phyloP scores from a whole-genome alignment of 2,888 invertebrate species.

The Thymelicus sylvestris region DNA sequence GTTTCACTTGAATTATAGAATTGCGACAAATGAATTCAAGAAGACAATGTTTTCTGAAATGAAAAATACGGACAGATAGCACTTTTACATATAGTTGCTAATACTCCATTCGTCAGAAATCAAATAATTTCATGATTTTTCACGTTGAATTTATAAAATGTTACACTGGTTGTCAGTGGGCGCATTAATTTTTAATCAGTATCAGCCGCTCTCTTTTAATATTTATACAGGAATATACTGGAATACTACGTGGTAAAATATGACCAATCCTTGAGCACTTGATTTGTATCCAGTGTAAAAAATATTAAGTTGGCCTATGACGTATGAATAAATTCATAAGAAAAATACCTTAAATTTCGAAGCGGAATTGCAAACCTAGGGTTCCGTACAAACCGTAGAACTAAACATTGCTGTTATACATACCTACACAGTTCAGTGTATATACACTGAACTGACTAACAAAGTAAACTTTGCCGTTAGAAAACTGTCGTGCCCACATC shows the following conservation, averaged over 20 bases:
- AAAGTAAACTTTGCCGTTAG: too few relatives aligned
- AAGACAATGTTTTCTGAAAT: too few relatives aligned
- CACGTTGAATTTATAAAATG: conserved; percentile 49
- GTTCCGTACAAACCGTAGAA: too few relatives aligned
- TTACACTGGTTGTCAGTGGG: conserved; percentile 48
- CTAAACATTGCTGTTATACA: too few relatives aligned
- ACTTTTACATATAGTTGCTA: background rate
- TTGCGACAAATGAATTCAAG: too few relatives aligned
- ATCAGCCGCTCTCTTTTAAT: conserved; percentile 57
- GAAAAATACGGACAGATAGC: too few relatives aligned
- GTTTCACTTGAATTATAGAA: too few relatives aligned
- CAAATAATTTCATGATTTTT: conserved; percentile 47
- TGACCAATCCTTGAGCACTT: conserved; percentile 7
- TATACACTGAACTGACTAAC: too few relatives aligned
- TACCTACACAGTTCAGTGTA: too few relatives aligned
- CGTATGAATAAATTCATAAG: background rate
- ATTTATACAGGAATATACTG: conserved; percentile 50
- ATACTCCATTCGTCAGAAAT: conserved; percentile 34
- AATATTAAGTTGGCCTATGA: conserved; percentile 2
- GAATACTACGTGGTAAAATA: conserved; percentile 33
- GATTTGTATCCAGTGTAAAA: conserved; percentile 20
- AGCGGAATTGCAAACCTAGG: too few relatives aligned
- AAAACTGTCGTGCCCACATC: too few relatives aligned
- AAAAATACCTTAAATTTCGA: too few relatives aligned
- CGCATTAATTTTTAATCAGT: conserved; percentile 57